Conservation (phyloP, 2,797 vertebrate species). For the Salmo trutta region DNA sequence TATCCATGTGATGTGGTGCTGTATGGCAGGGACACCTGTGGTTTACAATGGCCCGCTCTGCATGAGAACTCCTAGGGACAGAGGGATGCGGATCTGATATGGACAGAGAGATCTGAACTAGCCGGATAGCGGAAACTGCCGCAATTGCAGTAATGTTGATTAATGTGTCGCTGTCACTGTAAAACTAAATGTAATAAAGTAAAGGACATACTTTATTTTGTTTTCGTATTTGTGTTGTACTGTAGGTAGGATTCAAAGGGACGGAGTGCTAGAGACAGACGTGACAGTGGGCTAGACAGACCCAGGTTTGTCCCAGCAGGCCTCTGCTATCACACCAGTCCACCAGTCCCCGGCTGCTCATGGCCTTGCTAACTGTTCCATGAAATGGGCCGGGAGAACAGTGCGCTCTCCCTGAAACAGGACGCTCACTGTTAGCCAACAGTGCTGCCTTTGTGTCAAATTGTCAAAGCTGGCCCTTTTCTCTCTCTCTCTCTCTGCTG, state of each 20-base stretch:
- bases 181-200: neutral
- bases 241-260: neutral
- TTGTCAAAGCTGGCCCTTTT: constrained; percentile 77
- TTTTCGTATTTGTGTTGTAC: no score
- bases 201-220: neutral
- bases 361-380: constrained; percentile 86
- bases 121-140: neutral
- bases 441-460: constrained; percentile 84
- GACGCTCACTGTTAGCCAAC: constrained; percentile 86
- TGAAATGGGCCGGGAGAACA: constrained; percentile 85
- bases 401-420: constrained; percentile 78
- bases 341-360: constrained; percentile 73
- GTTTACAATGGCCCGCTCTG: constrained; percentile 63
- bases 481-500: constrained; percentile 63
- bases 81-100: constrained; percentile 16
- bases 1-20: constrained; percentile 66
- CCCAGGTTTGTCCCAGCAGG: constrained; percentile 70
- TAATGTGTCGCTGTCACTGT: neutral
- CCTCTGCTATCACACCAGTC: constrained; percentile 79
- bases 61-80: constrained; percentile 63
- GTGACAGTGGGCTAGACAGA: constrained; percentile 64
- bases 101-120: neutral
- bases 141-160: neutral
- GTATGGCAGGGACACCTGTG: constrained; percentile 71
- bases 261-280: neutral